A percentile compares a stretch with the other conserved stretches of the same genome.
phyloP scores from a whole-genome alignment of 2,797 vertebrate species.

The Chrysocyon brachyurus region DNA sequence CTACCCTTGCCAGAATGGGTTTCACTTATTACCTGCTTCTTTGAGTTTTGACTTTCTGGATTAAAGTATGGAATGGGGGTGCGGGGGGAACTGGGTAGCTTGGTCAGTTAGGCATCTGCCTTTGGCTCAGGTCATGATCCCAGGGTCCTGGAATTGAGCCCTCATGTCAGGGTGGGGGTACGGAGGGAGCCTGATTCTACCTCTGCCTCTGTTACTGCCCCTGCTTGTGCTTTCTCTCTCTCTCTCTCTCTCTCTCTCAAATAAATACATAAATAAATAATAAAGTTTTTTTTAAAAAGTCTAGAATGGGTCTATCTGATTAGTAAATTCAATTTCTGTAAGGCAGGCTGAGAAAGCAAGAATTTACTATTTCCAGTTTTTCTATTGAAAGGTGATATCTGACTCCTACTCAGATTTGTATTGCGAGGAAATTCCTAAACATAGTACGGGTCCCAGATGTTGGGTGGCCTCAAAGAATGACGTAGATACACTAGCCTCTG shows the following conservation, averaged over 20 bases:
- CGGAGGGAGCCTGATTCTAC: no score
- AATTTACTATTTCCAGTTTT: neutral
- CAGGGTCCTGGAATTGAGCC: no score
- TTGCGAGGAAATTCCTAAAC: neutral
- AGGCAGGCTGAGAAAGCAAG: neutral
- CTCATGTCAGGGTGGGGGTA: no score
- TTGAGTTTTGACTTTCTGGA: conserved; percentile 38
- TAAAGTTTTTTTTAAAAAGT: no score
- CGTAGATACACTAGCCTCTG: neutral
- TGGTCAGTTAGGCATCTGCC: no score
- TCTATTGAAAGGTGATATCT: neutral
- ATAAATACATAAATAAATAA: no score
- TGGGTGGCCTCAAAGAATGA: neutral
- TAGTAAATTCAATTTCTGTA: neutral
- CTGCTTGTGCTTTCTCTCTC: no score
- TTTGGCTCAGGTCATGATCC: no score
- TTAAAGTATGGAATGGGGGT: neutral
- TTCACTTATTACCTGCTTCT: neutral
- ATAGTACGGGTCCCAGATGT: neutral
- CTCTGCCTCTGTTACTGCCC: no score
- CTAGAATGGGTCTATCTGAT: neutral
- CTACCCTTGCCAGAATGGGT: neutral
- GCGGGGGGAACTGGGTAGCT: no score
- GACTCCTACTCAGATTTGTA: neutral
- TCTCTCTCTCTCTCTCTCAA: no score